phyloP scores from a whole-genome alignment of 2,797 vertebrate genomes.

The Spatula clypeata region DNA sequence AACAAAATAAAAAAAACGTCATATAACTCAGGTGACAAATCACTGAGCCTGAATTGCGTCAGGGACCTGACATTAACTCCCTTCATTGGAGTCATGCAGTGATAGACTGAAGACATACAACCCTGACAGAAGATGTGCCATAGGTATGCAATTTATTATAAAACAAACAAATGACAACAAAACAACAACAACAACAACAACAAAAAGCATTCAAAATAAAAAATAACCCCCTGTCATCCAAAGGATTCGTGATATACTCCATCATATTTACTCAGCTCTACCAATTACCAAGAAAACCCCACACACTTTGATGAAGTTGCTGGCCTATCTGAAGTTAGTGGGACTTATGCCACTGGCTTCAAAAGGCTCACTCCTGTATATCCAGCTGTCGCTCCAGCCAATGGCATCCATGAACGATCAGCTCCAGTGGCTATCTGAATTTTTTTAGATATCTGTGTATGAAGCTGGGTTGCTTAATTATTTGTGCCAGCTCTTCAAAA shows the following conservation, averaged over 20 bases:
- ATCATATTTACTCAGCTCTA: not conserved
- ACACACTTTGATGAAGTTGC: not conserved
- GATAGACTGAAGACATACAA: not conserved
- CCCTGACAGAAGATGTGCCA: not conserved
- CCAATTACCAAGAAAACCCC: not conserved
- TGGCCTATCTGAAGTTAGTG: not conserved
- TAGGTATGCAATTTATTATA: not conserved
- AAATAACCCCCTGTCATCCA: not conserved
- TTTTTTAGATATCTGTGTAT: not conserved
- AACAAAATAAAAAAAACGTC: not conserved
- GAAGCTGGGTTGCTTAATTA: not conserved
- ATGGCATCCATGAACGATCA: not conserved
- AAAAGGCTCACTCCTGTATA: not conserved
- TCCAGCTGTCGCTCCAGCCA: not conserved
- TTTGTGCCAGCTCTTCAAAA: not conserved
- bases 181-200: too few relatives aligned
- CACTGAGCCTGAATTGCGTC: not conserved
- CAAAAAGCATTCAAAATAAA: not conserved
- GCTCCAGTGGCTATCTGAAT: not conserved
- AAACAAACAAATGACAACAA: not conserved
- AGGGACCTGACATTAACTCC: not conserved
- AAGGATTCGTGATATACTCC: not conserved
- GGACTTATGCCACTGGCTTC: not conserved
- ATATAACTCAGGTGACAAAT: not conserved
- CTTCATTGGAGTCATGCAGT: not conserved